Percentiles rank a stretch among this genome's conserved stretches.
Evolutionary conservation across 2,113 vertebrate genomes (phyloP).

Genomic region (Callithrix jacchus): DNA sequence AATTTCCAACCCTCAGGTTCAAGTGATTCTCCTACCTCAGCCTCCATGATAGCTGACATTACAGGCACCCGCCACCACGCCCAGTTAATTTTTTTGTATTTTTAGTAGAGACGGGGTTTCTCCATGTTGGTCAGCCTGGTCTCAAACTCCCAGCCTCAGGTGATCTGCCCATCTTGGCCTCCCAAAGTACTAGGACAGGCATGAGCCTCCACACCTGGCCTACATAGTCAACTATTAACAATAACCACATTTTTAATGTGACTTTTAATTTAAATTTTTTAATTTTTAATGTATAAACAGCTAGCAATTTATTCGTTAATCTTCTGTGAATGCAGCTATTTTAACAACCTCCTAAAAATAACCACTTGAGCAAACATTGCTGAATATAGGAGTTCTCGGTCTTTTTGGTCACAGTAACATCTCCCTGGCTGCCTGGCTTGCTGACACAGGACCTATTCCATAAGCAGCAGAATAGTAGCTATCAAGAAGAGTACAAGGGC

Average conservation of each 20-base stretch:
- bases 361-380: not conserved
- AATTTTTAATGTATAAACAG: not conserved
- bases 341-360: not conserved
- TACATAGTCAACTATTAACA: not conserved
- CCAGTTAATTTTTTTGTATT: no score
- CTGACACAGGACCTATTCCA: not conserved
- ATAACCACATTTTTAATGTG: not conserved
- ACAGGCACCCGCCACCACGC: no score
- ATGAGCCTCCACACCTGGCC: no score
- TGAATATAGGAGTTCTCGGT: not conserved
- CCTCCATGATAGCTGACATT: no score
- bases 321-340: not conserved
- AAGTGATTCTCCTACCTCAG: no score
- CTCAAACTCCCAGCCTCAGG: no score
- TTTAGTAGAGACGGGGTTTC: no score
- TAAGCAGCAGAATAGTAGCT: not conserved
- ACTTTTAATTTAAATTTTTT: not conserved
- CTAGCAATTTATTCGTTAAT: not conserved
- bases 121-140: no score
- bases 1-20: no score
- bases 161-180: no score
- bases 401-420: rapidly evolving
- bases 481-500: not conserved
- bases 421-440: not conserved
- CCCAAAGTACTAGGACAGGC: no score